Base-by-base conservation (phyloP, 2,888 invertebrate species). In the Petrophora chlorosata region DNA sequence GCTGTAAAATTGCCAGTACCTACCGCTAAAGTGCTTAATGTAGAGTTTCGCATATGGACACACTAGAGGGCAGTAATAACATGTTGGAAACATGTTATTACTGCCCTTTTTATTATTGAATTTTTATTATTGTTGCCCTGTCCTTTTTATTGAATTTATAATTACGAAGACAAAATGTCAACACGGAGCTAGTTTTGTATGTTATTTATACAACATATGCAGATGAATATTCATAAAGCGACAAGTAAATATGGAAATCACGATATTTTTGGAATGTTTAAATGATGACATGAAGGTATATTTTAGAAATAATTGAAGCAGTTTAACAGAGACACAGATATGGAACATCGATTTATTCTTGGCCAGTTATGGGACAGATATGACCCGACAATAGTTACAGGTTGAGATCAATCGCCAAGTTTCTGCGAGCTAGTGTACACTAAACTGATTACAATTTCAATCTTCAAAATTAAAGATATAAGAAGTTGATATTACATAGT, bases 221-320 rank as follows among this genome's bases (percentile, higher is more conserved):
- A 39, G 29, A 19, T 28, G 8, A 26, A 30, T 22, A 39, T 29
- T 40, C 28, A 19, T 34, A 38, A 45, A 28, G 23, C 38, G 14
- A 25, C 19, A 39, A 17, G 14, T 47, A 25, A 38, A 22, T 28
- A 36, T 44, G 22, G 35, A 29, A 43, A 35, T 30, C 22, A 43
- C 23, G 44, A 56, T 61, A 61, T 61, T 61, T 61, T 61, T 61
- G 58, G 61, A 61, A 53, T 46, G 58, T 58, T 58, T 56, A 56
- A 47, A 53, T 39, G 28, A 34, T 36, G 38, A 40, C 25, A 39
- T 36, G 30, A 28, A 53, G 22, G 36, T 35, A 25, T 29, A 36
- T 45, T 38, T 49, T 51, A 16, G 29, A 23, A 39, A 29, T 22
- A 23, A 16, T 17, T 19, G 8, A 25, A 26, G 17, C 16, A 41